Evolutionary conservation across 2,113 vertebrate genomes (phyloP), one percentile per base, ranked within the genome.

Genomic region (Herpailurus yagouaroundi): DNA sequence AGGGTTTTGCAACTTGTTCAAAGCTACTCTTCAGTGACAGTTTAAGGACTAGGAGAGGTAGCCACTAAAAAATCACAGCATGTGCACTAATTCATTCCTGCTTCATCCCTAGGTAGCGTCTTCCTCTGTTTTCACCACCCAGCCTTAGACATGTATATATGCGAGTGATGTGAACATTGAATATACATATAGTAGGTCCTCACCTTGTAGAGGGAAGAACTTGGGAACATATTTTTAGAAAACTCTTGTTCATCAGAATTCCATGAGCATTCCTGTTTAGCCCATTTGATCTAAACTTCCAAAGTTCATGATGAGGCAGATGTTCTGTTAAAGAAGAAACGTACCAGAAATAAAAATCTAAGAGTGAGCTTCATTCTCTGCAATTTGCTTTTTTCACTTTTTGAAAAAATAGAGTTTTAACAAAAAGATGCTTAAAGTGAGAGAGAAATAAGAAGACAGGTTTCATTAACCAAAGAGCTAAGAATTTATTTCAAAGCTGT

Each of bases 11-110:
- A 96, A 89, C 88, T 96, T 95, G 71, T 97, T 97, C 94, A 97
- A 97, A 98, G 90, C 87, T 92, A 85, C 60, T 97, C 66, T 79
- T 87, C 69, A 82, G 81, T 94, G 95, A 97, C 96, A 94, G 94
- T 95, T 97, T 96, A 96, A 98, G 93, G 9, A 86, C 41, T 52
- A 77, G 60, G 48, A 80, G 38, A 95, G 16, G 74, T 36, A 88
- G 57, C 38, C 93, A 88, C 97, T 97, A 88, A 87, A 87, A 97
- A 96, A 95, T 41, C 92, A 96, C 68, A 94, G 41, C 14, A 15
- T 36, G 45, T 18, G 48, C 80, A 84, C 64, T 68, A 89, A 87
- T 88, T 85, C 73, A 76, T 88, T 63, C 50, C 64, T 50, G 14
- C 23, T 27, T 15, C 38, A 27, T 23, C 25, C 60, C 84, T 25